phyloP scores from a whole-genome alignment of 1,140 invertebrate genomes.

The honey bee (Apis mellifera) region DNA sequence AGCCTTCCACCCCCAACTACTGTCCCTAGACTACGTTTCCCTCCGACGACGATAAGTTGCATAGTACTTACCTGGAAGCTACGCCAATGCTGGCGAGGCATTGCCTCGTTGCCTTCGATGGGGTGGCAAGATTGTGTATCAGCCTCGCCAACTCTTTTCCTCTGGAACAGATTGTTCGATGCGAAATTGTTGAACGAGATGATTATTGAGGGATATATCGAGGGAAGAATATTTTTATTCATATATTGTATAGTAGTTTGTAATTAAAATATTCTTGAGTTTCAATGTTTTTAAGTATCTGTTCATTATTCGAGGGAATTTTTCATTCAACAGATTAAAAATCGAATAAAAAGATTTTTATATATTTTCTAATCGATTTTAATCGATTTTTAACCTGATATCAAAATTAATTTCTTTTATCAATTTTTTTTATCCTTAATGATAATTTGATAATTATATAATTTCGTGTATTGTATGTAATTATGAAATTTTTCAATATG shows the following conservation, averaged over 20 bases:
- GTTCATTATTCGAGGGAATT: too few species aligned
- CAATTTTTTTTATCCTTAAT: neutral
- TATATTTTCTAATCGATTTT: too few species aligned
- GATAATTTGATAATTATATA: too few species aligned
- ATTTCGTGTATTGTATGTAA: too few species aligned
- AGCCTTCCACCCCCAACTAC: slow-evolving; percentile 9
- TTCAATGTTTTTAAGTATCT: too few species aligned
- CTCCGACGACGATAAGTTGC: slow-evolving; percentile 43
- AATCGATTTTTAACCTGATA: neutral
- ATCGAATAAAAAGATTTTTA: too few species aligned
- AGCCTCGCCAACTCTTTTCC: slow-evolving; percentile 18
- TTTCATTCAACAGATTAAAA: too few species aligned
- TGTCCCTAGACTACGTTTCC: slow-evolving; percentile 22
- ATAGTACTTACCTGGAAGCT: slow-evolving; percentile 38
- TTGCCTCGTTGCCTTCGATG: neutral
- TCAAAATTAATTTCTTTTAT: neutral
- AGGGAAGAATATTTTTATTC: too few species aligned
- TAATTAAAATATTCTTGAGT: too few species aligned
- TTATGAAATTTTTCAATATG: neutral
- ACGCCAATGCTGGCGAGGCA: slow-evolving; percentile 3
- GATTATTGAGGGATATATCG: neutral
- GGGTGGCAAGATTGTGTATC: slow-evolving; percentile 15
- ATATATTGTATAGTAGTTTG: too few species aligned
- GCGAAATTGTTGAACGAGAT: neutral
- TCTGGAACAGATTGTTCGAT: slow-evolving; percentile 5